phyloP scores from a whole-genome alignment of 2,113 vertebrate genomes.

The Dasyprocta punctata region DNA sequence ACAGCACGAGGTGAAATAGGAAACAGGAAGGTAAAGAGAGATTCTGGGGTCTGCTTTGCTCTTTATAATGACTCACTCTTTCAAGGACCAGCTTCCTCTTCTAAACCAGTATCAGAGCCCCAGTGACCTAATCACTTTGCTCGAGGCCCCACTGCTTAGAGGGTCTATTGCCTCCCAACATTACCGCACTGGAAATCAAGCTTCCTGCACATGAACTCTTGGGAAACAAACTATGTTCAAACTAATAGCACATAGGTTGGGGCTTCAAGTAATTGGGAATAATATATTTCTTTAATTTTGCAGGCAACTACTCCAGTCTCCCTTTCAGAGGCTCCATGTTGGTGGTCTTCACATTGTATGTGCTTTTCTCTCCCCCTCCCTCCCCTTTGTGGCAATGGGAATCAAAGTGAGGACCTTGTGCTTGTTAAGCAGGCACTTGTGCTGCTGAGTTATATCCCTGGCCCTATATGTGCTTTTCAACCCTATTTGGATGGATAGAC shows the following conservation, averaged over 20 bases:
- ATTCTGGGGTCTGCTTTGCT: background rate
- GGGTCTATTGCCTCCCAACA: background rate
- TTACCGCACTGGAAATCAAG: background rate
- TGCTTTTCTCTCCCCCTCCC: too few species aligned
- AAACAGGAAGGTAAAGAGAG: background rate
- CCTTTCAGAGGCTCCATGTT: fast-evolving
- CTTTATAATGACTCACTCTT: background rate
- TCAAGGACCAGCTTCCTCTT: background rate
- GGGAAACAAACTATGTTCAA: background rate
- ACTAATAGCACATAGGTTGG: background rate
- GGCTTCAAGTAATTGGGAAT: background rate
- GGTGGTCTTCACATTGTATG: background rate
- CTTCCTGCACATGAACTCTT: background rate
- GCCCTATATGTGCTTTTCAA: background rate
- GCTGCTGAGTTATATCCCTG: too few species aligned
- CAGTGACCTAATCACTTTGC: background rate
- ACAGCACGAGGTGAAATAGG: background rate
- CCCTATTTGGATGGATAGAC: background rate
- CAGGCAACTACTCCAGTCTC: background rate
- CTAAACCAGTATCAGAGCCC: background rate
- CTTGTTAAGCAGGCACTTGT: too few species aligned
- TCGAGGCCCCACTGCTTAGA: background rate
- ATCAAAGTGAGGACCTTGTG: too few species aligned
- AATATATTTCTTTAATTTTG: background rate
- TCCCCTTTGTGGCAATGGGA: too few species aligned